phyloP scores from a whole-genome alignment of 2,888 invertebrate genomes.

The Alitta virens region DNA sequence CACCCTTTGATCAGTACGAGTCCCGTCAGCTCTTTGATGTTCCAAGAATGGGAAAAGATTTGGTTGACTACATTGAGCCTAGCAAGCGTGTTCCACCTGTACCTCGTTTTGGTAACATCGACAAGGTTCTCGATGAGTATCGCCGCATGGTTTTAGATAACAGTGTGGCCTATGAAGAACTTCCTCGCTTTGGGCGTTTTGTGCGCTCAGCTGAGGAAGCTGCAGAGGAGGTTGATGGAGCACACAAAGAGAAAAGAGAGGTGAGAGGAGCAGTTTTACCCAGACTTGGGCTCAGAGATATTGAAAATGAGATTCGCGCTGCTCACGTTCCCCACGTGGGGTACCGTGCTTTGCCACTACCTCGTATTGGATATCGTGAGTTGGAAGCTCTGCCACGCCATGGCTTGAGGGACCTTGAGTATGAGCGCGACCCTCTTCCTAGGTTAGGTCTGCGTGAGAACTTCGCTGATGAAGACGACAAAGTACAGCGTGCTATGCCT shows the following conservation, averaged over 20 bases:
- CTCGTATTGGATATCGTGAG: constrained; percentile 3
- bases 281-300: background rate
- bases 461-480: background rate
- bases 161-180: background rate
- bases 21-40: background rate
- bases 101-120: constrained; percentile 5
- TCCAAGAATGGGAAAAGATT: constrained; percentile 12
- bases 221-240: background rate
- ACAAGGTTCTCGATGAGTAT: background rate
- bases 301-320: constrained; percentile 1
- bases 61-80: background rate
- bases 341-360: constrained; percentile 1
- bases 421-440: constrained; percentile 7
- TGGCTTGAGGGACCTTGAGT: background rate
- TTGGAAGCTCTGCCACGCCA: background rate
- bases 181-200: constrained; percentile 2
- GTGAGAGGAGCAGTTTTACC: background rate
- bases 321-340: background rate
- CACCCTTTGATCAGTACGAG: background rate
- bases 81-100: background rate
- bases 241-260: background rate
- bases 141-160: background rate
- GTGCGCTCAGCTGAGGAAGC: constrained; percentile 1
- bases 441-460: constrained; percentile 4
- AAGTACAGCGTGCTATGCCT: constrained; percentile 9